Conservation (phyloP, 2,888 invertebrate genomes). For the Nymphalis c-album region DNA sequence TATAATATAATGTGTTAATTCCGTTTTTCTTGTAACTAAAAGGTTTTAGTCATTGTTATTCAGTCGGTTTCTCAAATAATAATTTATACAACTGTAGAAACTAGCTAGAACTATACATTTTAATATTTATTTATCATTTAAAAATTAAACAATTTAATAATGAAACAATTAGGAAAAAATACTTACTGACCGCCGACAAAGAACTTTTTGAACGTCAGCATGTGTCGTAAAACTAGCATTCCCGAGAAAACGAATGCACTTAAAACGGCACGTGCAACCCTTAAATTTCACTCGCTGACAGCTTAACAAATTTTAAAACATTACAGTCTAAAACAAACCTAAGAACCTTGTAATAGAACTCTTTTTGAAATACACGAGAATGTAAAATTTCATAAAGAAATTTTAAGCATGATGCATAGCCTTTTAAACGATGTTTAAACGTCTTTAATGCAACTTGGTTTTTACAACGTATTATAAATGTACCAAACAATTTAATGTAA, state of each 20-base stretch:
- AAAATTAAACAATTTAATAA: not conserved
- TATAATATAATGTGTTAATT: too few species aligned
- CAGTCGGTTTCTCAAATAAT: too few species aligned
- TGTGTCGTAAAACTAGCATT: conserved; percentile 40
- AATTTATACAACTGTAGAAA: too few species aligned
- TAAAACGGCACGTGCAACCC: conserved; percentile 41
- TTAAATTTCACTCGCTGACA: conserved; percentile 38
- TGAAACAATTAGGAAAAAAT: not conserved
- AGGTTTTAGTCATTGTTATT: too few species aligned
- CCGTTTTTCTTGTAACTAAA: too few species aligned
- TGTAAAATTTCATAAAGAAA: conserved; percentile 16
- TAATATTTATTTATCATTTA: not conserved
- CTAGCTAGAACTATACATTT: too few species aligned
- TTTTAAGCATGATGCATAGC: conserved; percentile 32
- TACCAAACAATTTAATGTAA: not conserved
- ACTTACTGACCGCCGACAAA: conserved; percentile 35
- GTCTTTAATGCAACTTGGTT: conserved; percentile 1
- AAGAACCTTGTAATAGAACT: conserved; percentile 14
- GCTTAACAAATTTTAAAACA: conserved; percentile 26
- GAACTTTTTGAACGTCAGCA: conserved; percentile 38
- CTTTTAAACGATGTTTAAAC: conserved; percentile 22
- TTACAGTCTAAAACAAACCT: not conserved
- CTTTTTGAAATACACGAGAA: conserved; percentile 7
- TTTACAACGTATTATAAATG: conserved; percentile 1
- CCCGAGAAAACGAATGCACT: conserved; percentile 43